phyloP scores from a whole-genome alignment of 2,797 vertebrate genomes.

The Leptatherina wallacei region DNA sequence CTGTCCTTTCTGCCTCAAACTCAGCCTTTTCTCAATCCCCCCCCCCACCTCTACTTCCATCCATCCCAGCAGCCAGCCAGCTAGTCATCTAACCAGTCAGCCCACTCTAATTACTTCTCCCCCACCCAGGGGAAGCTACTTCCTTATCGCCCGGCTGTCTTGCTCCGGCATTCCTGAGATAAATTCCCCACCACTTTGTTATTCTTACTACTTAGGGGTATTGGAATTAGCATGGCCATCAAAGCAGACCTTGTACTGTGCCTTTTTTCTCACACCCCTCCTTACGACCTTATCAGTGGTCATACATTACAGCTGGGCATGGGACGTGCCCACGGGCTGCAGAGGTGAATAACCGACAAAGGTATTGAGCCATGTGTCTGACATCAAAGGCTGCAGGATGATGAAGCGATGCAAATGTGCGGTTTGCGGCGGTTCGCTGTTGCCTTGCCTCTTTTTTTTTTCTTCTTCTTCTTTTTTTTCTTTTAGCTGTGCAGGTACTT shows the following conservation, averaged over 20 bases:
- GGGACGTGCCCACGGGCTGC: slow-evolving; percentile 50
- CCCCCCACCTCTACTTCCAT: slow-evolving; percentile 20
- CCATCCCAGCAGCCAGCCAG: slow-evolving; percentile 47
- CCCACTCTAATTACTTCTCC: slow-evolving; percentile 77
- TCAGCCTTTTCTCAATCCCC: slow-evolving; percentile 18
- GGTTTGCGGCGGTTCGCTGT: slow-evolving; percentile 11
- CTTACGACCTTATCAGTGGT: slow-evolving; percentile 70
- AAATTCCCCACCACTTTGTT: slow-evolving; percentile 81
- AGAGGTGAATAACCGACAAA: slow-evolving; percentile 63
- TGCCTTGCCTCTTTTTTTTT: background rate
- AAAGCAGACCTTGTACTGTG: slow-evolving; percentile 76
- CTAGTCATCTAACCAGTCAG: slow-evolving; percentile 68
- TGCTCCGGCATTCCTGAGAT: slow-evolving; percentile 83
- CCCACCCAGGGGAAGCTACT: slow-evolving; percentile 76
- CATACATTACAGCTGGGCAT: slow-evolving; percentile 64
- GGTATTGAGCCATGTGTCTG: slow-evolving; percentile 50
- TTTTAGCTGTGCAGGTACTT: slow-evolving; percentile 48
- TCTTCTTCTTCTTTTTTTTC: background rate
- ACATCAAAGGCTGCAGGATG: slow-evolving; percentile 58
- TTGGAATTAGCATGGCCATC: slow-evolving; percentile 81
- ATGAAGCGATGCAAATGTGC: slow-evolving; percentile 53
- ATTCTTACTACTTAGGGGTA: slow-evolving; percentile 81
- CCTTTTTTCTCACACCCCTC: slow-evolving; percentile 57
- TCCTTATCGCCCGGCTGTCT: slow-evolving; percentile 79
- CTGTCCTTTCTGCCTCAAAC: slow-evolving; percentile 18